Percentiles rank a stretch among this genome's conserved stretches.
These are phyloP conservation scores for Galleria mellonella DNA, from an alignment of 1,140 invertebrate species.

Conservation along the genomic window DNA sequence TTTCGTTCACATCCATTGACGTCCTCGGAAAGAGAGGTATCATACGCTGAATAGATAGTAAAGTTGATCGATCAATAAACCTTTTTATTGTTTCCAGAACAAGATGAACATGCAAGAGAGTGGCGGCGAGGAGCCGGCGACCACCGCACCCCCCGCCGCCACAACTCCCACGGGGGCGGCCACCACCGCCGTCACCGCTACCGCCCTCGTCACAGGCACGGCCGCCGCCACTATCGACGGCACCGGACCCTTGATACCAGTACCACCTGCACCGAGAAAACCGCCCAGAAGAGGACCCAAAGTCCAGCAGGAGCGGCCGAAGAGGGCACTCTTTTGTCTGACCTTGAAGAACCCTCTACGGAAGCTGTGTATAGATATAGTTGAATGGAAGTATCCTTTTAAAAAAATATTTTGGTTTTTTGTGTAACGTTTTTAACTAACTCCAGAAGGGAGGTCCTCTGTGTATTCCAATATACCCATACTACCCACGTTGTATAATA, in stretches of 20 bases:
- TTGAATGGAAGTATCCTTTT: constrained; percentile 99
- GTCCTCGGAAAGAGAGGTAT: no score
- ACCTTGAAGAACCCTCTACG: constrained; percentile 96
- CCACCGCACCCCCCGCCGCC: constrained; percentile 15
- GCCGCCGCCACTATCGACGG: constrained; percentile 22
- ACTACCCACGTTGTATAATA: no score
- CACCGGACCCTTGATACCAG: constrained; percentile 40
- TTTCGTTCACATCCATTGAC: no score
- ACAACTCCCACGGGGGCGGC: constrained; percentile 6
- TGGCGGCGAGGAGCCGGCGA: constrained; percentile 25
- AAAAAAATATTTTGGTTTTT: constrained; percentile 1
- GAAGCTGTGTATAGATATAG: constrained; percentile 96
- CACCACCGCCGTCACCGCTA: no score
- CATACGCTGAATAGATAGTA: no score
- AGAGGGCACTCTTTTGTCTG: constrained; percentile 94
- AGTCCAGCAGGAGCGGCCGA: constrained; percentile 90
- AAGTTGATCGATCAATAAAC: neutral
- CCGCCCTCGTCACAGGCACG: constrained; percentile 7
- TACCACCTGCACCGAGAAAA: constrained; percentile 70
- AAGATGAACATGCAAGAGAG: constrained; percentile 40
- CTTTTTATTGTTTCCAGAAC: constrained; percentile 21
- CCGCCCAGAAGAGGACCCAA: constrained; percentile 84
- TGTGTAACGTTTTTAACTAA: no score
- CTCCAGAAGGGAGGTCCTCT: no score
- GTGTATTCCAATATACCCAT: no score